These are phyloP conservation scores for Atrichornis clamosus DNA, from an alignment of 2,113 vertebrate genomes.

Conservation along the genomic window DNA sequence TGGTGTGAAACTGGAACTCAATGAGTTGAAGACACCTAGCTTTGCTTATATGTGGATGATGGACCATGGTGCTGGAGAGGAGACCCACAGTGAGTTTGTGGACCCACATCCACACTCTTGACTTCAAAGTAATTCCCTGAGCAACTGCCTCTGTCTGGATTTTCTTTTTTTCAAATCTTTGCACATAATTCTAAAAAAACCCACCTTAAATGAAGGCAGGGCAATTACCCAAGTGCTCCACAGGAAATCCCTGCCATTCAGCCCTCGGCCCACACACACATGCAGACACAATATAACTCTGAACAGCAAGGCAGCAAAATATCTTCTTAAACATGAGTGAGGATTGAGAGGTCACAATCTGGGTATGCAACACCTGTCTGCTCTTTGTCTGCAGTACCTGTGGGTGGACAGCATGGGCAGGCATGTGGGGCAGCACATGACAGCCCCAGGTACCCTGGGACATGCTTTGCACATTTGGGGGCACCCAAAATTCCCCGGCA, in stretches of 20 bases:
- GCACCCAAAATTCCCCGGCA: neutral
- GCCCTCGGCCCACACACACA: neutral
- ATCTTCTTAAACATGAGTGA: neutral
- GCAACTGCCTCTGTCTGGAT: neutral
- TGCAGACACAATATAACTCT: neutral
- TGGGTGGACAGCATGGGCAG: neutral
- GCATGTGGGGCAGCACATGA: neutral
- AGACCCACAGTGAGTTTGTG: rapidly evolving
- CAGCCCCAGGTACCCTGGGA: neutral
- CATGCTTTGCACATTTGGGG: neutral
- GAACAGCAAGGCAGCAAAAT: neutral
- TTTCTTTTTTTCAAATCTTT: neutral
- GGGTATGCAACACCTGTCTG: neutral
- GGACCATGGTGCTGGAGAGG: neutral
- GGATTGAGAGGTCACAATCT: neutral
- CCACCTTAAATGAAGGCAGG: neutral
- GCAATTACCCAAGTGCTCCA: neutral
- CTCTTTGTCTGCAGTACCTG: neutral
- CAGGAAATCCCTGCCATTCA: neutral
- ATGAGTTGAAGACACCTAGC: neutral
- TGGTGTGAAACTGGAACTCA: neutral
- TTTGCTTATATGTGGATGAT: neutral
- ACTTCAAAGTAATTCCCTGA: neutral
- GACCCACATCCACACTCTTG: neutral
- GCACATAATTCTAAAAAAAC: neutral